Evolutionary conservation across 2,797 vertebrate genomes (phyloP).

Genomic region (Simalia tracyae): DNA sequence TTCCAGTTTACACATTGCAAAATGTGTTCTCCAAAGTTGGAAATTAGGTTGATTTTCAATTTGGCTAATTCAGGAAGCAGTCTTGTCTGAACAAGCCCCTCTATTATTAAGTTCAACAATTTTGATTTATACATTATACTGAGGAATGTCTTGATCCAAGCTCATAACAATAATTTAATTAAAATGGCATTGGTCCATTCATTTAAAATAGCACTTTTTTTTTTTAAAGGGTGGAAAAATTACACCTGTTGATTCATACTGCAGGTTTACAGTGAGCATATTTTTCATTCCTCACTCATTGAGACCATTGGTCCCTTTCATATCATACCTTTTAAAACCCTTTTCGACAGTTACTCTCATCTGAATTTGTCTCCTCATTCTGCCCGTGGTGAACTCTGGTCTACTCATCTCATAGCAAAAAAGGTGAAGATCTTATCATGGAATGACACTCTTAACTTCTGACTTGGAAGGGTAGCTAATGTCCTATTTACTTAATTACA

Average conservation of each 20-base stretch:
- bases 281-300: background rate
- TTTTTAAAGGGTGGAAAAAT: background rate
- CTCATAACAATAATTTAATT: background rate
- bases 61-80: background rate
- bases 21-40: background rate
- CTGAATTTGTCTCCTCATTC: background rate
- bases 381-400: slow-evolving; percentile 15
- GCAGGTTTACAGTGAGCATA: background rate
- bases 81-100: background rate
- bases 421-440: background rate
- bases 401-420: slow-evolving; percentile 1
- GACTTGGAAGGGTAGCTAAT: no score
- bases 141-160: background rate
- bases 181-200: background rate
- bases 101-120: background rate
- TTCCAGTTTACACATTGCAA: background rate
- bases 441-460: background rate
- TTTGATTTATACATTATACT: background rate
- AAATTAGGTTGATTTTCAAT: background rate
- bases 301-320: background rate
- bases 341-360: background rate
- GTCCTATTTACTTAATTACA: background rate
- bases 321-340: background rate
- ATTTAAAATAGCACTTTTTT: background rate
- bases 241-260: background rate